Base-by-base conservation (phyloP, 2,888 invertebrate species). In the Amiota mariae region DNA sequence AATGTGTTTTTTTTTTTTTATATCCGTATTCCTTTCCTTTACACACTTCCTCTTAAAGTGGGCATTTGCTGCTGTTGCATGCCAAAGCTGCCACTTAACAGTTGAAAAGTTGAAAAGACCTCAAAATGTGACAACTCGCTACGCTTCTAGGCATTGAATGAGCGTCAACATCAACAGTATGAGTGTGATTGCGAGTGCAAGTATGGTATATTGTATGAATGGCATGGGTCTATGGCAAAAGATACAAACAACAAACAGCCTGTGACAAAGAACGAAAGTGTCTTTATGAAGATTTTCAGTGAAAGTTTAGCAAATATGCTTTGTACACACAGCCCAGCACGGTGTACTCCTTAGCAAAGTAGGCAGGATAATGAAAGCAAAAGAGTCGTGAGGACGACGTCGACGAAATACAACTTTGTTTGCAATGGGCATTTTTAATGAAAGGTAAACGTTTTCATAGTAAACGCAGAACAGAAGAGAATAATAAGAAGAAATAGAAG, bases 381-480 rank as follows among this genome's bases (percentile, higher is more conserved):
- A 48, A 20, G 48, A 15, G 18, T 49, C 49, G 67, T 49, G 11
- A 15, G 36, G 36, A 36, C 36, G 8, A 36, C 6, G 36, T 36
- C 36, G 36, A 36, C 36, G 36, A 36, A 36, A 36, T 36, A 36
- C 80, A 83, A 83, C 81, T 80, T 80, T 82, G 82, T 82, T 82
- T 82, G 80, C 84, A 76, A 72, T 82, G 82, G 82, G 82, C 82
- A 82, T 82, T 83, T 82, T 82, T 81, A 82, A 82, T 82, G 80
- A 80, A 81, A 81, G 76, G 76, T 73, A 72, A 74, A 77, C 75
- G 75, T 74, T 75, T 72, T 78, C 76, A 80, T 76, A 73, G 73
- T 48, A 75, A 57, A 49, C 36, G 36, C 36, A 36, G 36, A 6
- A 36, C 59, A 57, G 70, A 10, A 54, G 13, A 20, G 15, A 12